Evolutionary conservation across 1,140 invertebrate species (phyloP).

Genomic region (Ceratina calcarata): DNA sequence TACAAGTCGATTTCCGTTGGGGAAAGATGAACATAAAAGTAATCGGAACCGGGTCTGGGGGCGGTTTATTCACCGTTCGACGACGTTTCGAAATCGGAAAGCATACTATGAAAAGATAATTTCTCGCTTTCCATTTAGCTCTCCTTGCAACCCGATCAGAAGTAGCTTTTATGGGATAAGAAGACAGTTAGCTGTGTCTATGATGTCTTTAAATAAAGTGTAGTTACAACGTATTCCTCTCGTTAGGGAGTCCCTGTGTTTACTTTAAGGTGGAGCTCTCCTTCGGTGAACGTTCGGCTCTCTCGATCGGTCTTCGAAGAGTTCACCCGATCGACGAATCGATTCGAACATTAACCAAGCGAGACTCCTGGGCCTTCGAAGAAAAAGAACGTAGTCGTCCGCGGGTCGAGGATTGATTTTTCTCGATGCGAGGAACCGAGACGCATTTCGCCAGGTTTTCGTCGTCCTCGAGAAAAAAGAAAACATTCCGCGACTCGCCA

Average conservation of each 20-base stretch:
- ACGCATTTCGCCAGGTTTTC: background rate
- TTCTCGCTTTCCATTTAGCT: slow-evolving; percentile 4
- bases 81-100: background rate
- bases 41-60: background rate
- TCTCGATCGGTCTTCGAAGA: too few species aligned
- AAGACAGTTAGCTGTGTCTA: slow-evolving; percentile 68
- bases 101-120: background rate
- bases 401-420: background rate
- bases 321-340: slow-evolving; percentile 2
- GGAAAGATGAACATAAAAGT: slow-evolving; percentile 22
- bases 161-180: slow-evolving; percentile 73
- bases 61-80: background rate
- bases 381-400: background rate
- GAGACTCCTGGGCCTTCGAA: too few species aligned
- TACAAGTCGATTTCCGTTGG: slow-evolving; percentile 70
- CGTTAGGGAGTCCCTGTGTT: slow-evolving; percentile 40
- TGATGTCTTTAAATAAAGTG: slow-evolving; percentile 66
- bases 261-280: slow-evolving; percentile 32
- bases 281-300: too few species aligned
- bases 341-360: too few species aligned
- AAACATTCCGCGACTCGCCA: slow-evolving; percentile 32
- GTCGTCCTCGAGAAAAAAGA: slow-evolving; percentile 22
- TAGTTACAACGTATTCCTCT: slow-evolving; percentile 37
- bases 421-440: slow-evolving; percentile 21
- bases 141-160: slow-evolving; percentile 80